These are phyloP conservation scores for Synergus umbraculus DNA, from an alignment of 2,888 invertebrate species.

Conservation along the genomic window DNA sequence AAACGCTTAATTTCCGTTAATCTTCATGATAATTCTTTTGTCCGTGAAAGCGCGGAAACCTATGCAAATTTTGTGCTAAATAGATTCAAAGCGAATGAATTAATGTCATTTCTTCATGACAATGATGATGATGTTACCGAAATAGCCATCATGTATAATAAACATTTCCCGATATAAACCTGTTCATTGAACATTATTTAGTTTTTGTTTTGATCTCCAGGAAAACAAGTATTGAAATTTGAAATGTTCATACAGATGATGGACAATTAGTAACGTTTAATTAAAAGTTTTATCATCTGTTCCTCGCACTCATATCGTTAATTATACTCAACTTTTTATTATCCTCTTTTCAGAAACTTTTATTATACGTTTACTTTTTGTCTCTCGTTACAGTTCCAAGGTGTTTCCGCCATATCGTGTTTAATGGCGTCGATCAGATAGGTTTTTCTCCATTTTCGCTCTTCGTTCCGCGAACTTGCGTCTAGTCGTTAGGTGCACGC, in stretches of 20 bases:
- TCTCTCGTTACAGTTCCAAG: not conserved
- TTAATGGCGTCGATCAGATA: not conserved
- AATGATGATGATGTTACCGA: too few relatives aligned
- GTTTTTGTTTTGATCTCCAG: too few relatives aligned
- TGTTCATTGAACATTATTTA: too few relatives aligned
- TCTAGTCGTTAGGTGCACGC: conserved; percentile 35
- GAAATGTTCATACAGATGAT: not conserved
- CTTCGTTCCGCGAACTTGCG: conserved; percentile 3
- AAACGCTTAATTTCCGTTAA: not conserved
- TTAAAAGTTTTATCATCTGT: not conserved
- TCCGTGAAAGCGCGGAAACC: too few relatives aligned
- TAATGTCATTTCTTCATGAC: too few relatives aligned
- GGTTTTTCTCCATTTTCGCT: not conserved
- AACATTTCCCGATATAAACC: too few relatives aligned
- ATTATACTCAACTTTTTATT: not conserved
- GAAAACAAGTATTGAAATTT: too few relatives aligned
- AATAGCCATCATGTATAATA: too few relatives aligned
- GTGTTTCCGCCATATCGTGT: not conserved
- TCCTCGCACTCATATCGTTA: not conserved
- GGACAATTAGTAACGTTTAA: not conserved
- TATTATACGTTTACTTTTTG: not conserved
- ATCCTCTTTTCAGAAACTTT: not conserved
- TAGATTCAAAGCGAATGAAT: too few relatives aligned
- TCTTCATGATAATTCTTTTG: too few relatives aligned
- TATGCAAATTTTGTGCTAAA: too few relatives aligned